Evolutionary conservation across 2,888 invertebrate genomes (phyloP).

Genomic region (Nebria salina): DNA sequence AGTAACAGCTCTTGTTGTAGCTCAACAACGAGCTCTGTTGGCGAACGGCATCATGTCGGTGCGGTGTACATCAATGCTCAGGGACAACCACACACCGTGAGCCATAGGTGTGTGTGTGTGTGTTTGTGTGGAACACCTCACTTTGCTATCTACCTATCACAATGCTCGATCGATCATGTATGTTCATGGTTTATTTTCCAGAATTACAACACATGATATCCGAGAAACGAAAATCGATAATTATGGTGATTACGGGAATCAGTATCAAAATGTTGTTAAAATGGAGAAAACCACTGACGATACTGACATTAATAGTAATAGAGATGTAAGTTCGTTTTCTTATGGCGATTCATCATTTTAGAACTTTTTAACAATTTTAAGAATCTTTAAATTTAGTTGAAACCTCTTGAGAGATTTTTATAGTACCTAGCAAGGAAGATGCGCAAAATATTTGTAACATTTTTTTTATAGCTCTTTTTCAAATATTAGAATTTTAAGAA

Average conservation of each 20-base stretch:
- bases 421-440: too few relatives aligned
- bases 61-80: slow-evolving; percentile 31
- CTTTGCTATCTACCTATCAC: background rate
- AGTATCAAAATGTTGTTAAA: slow-evolving; percentile 53
- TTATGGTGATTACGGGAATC: slow-evolving; percentile 56
- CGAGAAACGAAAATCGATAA: slow-evolving; percentile 74
- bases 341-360: background rate
- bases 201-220: slow-evolving; percentile 56
- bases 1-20: slow-evolving; percentile 64
- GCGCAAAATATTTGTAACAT: too few relatives aligned
- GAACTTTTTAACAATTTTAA: too few relatives aligned
- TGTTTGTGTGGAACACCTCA: background rate
- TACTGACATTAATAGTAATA: slow-evolving; percentile 70
- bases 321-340: slow-evolving; percentile 69
- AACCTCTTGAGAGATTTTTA: too few relatives aligned
- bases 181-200: slow-evolving; percentile 5
- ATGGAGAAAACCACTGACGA: slow-evolving; percentile 52
- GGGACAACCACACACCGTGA: slow-evolving; percentile 41
- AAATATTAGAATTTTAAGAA: too few relatives aligned
- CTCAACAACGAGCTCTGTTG: slow-evolving; percentile 67
- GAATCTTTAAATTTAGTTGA: background rate
- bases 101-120: slow-evolving; percentile 31
- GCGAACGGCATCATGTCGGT: slow-evolving; percentile 53
- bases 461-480: too few relatives aligned
- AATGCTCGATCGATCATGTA: background rate